Base-by-base conservation (phyloP, 1,140 invertebrate species). In the Drosophila rhopaloa region DNA sequence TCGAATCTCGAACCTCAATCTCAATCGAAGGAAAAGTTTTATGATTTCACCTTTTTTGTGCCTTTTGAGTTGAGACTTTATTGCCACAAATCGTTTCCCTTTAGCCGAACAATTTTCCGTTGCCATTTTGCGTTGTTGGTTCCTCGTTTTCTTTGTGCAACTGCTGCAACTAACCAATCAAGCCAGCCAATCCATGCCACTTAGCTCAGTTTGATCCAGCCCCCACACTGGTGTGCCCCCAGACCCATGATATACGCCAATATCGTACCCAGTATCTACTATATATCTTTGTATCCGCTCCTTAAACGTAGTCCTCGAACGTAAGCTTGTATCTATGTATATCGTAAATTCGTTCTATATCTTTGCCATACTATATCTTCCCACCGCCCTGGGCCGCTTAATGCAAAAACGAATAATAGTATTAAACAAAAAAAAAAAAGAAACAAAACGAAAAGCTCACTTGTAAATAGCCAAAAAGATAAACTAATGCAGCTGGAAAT, bases 51-150 rank as follows among this genome's bases (percentile, higher is more conserved):
- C 63, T 68, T 79, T 37, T 40, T 75, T 43, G 74, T 55, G 50
- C n/a, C 32, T 38, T 47, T 82, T 81, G 3, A 61, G 66, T 82
- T 74, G 46, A 47, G 76, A 78, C 16, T 68, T 79, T 76, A 66
- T 78, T 79, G 76, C 76, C 81, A 84, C 74, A 74, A 68, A 66
- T 29, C 38, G 19, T 71, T 50, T 71, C 50, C 38, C 41, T 71
- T 71, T 71, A 29, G 67, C 65, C 67, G 44, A 71, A 48, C 56
- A 46, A 71, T 41, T 58, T 70, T 71, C 16, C 51, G 37, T 71
- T 70, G 67, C 67, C 60, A 27, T 53, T 44, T 66, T 67, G 16
- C 44, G 16, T 65, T 50, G 24, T 68, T 35, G 37, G 14, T 37
- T 11, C 27, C 61, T 27, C 46, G 27, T 41, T 68, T 68, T 24